phyloP scores from a whole-genome alignment of 2,888 invertebrate genomes.

The Melipona bicolor region DNA sequence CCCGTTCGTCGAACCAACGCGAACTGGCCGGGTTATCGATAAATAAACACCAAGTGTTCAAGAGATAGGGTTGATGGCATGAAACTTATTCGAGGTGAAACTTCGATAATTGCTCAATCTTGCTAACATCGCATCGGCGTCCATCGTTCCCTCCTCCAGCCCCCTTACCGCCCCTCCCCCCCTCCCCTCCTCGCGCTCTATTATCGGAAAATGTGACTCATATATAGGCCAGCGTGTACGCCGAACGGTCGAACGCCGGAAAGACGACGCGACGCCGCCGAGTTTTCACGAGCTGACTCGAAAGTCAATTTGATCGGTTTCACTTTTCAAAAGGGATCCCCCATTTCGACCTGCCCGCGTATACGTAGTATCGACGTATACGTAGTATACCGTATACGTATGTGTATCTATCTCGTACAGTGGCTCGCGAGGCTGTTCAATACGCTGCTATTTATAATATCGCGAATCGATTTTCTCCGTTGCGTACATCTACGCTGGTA shows the following conservation, averaged over 20 bases:
- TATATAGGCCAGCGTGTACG: constrained; percentile 29
- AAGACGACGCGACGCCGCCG: background rate
- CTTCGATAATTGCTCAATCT: constrained; percentile 79
- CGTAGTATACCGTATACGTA: too few species aligned
- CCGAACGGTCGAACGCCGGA: background rate
- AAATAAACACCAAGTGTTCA: constrained; percentile 40
- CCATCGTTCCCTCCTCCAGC: constrained; percentile 16
- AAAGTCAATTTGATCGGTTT: background rate
- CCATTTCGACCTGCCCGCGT: too few species aligned
- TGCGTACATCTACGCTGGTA: too few species aligned
- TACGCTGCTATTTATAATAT: too few species aligned
- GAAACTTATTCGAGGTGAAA: constrained; percentile 75
- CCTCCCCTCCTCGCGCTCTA: background rate
- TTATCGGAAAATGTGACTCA: constrained; percentile 57
- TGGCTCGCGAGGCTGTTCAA: too few species aligned
- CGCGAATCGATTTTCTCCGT: too few species aligned
- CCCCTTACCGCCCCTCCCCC: too few species aligned
- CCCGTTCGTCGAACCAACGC: constrained; percentile 65
- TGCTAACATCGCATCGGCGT: constrained; percentile 58
- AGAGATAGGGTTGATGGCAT: constrained; percentile 70
- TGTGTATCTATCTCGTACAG: too few species aligned
- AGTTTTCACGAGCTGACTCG: background rate
- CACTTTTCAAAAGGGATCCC: background rate
- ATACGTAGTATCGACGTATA: too few species aligned
- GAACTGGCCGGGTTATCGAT: constrained; percentile 60